Conservation (phyloP, 2,797 vertebrate species). For the Ptychadena robeensis region DNA sequence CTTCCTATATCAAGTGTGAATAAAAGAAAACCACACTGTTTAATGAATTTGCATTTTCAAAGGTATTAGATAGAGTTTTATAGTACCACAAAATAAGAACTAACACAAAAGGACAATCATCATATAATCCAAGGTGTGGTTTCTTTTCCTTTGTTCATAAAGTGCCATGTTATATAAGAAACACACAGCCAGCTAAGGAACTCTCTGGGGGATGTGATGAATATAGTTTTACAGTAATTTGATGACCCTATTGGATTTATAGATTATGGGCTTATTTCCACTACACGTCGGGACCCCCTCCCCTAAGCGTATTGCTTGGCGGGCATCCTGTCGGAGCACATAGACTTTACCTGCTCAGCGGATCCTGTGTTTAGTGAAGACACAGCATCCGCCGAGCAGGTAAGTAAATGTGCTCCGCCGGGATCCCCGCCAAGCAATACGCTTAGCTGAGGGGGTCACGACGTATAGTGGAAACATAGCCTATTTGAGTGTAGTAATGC, state of each 20-base stretch:
- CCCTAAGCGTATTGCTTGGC: too few relatives aligned
- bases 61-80: constrained; percentile 25
- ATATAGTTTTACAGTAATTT: neutral
- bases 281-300: too few relatives aligned
- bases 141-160: constrained; percentile 1
- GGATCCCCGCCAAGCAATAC: too few relatives aligned
- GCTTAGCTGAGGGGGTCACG: too few relatives aligned
- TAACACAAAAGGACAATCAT: constrained; percentile 28
- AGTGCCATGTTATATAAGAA: neutral
- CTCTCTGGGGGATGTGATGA: neutral
- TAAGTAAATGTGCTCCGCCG: too few relatives aligned
- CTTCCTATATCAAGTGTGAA: constrained; percentile 13
- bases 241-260: neutral
- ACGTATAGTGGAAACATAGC: too few relatives aligned
- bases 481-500: too few relatives aligned
- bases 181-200: neutral
- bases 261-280: too few relatives aligned
- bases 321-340: too few relatives aligned
- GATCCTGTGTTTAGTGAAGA: too few relatives aligned
- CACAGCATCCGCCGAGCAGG: too few relatives aligned
- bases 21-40: constrained; percentile 25
- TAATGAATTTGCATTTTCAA: constrained; percentile 18
- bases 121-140: constrained; percentile 44
- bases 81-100: constrained; percentile 43
- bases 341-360: too few relatives aligned